phyloP scores from a whole-genome alignment of 2,888 invertebrate genomes.

The Lithosia quadra region DNA sequence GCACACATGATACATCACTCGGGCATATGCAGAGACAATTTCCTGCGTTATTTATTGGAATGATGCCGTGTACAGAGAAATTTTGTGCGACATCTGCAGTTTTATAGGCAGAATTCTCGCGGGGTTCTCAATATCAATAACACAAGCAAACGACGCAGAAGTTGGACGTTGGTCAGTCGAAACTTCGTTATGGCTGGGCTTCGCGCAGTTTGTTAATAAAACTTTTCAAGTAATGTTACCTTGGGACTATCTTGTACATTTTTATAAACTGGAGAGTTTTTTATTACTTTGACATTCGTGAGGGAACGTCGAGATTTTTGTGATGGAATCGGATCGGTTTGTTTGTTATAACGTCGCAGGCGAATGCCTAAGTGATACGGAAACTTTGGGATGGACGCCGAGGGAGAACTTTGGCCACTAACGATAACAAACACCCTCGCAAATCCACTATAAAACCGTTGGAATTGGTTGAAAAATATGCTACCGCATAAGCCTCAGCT shows the following conservation, averaged over 20 bases:
- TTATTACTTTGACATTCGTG: constrained; percentile 61
- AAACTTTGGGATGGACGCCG: constrained; percentile 36
- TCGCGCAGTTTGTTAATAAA: constrained; percentile 77
- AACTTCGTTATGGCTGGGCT: constrained; percentile 72
- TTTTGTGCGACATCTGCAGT: constrained; percentile 68
- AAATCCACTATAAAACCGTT: constrained; percentile 75
- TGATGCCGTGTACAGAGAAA: constrained; percentile 63
- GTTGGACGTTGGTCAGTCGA: constrained; percentile 71
- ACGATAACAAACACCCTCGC: constrained; percentile 75
- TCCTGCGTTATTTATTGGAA: constrained; percentile 74
- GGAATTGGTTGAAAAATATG: constrained; percentile 80
- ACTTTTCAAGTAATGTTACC: constrained; percentile 77
- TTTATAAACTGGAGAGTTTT: constrained; percentile 70
- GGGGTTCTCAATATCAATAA: constrained; percentile 74
- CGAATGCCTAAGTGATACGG: constrained; percentile 31
- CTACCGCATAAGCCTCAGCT: constrained; percentile 74
- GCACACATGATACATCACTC: constrained; percentile 69
- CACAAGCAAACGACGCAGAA: constrained; percentile 68
- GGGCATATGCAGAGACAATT: constrained; percentile 69
- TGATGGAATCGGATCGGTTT: constrained; percentile 38
- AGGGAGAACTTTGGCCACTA: constrained; percentile 64
- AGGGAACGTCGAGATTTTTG: constrained; percentile 26
- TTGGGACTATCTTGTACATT: constrained; percentile 70
- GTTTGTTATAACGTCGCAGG: constrained; percentile 38
- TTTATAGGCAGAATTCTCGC: constrained; percentile 61